Conservation (phyloP, 1,140 invertebrate species). For the Oncopodura yosiiana region DNA sequence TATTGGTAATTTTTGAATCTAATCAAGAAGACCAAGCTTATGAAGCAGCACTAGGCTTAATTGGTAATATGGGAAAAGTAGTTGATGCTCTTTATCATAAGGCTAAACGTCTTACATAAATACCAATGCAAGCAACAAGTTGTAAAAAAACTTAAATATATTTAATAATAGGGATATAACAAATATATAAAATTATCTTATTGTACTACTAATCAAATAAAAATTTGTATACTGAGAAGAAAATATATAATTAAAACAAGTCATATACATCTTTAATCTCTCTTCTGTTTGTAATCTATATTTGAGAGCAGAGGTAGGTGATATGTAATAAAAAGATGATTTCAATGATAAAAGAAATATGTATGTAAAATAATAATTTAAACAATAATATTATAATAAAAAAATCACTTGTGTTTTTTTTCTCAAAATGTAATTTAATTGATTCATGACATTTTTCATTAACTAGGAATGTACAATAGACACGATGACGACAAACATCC, state of each 20-base stretch:
- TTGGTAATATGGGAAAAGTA: conserved; percentile 98
- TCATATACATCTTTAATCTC: too few relatives aligned
- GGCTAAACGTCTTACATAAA: conserved; percentile 92
- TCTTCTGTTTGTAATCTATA: too few relatives aligned
- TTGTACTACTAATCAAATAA: too few relatives aligned
- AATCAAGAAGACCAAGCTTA: conserved; percentile 92
- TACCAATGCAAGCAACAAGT: background rate
- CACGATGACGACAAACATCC: too few relatives aligned
- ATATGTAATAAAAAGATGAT: too few relatives aligned
- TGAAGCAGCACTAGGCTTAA: conserved; percentile 89
- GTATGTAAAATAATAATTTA: too few relatives aligned
- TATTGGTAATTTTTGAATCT: conserved; percentile 95
- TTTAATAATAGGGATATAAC: background rate
- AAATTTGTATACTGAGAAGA: too few relatives aligned
- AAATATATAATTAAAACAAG: too few relatives aligned
- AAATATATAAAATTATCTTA: background rate
- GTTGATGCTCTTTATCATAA: conserved; percentile 97
- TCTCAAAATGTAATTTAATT: conserved; percentile 16
- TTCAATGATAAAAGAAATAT: too few relatives aligned
- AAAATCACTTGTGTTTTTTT: too few relatives aligned
- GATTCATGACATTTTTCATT: conserved; percentile 14
- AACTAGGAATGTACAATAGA: conserved; percentile 18
- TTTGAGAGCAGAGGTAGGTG: too few relatives aligned
- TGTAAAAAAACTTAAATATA: background rate
- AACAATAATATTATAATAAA: background rate